These are phyloP conservation scores for Paramacrobiotus metropolitanus DNA, from an alignment of 1,140 invertebrate genomes.

Conservation along the genomic window DNA sequence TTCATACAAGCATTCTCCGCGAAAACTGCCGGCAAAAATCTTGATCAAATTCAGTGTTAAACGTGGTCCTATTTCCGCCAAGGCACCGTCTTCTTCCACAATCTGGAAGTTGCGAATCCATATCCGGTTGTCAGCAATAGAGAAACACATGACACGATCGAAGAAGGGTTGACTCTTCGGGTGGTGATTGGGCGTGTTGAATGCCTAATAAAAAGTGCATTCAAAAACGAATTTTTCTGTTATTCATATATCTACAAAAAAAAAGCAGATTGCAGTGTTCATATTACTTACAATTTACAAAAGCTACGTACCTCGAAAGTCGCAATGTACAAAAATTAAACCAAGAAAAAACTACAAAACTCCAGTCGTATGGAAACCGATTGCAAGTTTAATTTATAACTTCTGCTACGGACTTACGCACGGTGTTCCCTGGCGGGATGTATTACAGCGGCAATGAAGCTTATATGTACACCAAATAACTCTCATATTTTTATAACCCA, in stretches of 20 bases:
- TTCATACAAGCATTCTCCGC: slow-evolving; percentile 68
- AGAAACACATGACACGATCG: slow-evolving; percentile 88
- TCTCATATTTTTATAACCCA: too few species aligned
- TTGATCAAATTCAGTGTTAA: slow-evolving; percentile 87
- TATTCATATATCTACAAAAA: neutral
- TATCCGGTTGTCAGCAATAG: slow-evolving; percentile 69
- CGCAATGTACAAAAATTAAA: too few species aligned
- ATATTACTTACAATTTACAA: too few species aligned
- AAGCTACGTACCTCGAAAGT: too few species aligned
- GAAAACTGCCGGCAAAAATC: slow-evolving; percentile 80
- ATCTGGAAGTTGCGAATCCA: slow-evolving; percentile 99
- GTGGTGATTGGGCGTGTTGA: slow-evolving; percentile 81
- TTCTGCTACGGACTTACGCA: too few species aligned
- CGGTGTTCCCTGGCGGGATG: too few species aligned
- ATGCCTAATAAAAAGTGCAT: slow-evolving; percentile 49
- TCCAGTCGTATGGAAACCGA: too few species aligned
- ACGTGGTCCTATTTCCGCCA: slow-evolving; percentile 83
- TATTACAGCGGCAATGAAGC: too few species aligned
- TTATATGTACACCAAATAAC: too few species aligned
- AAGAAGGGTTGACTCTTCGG: slow-evolving; percentile 98
- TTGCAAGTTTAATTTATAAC: too few species aligned
- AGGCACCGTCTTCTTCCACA: slow-evolving; percentile 71
- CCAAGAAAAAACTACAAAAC: too few species aligned
- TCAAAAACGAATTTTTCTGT: slow-evolving; percentile 6
- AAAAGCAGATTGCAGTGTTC: too few species aligned